These are phyloP conservation scores for Henricia sp. DNA, from an alignment of 53 echinoderm and acorn worm genomes.

Conservation along the genomic window DNA sequence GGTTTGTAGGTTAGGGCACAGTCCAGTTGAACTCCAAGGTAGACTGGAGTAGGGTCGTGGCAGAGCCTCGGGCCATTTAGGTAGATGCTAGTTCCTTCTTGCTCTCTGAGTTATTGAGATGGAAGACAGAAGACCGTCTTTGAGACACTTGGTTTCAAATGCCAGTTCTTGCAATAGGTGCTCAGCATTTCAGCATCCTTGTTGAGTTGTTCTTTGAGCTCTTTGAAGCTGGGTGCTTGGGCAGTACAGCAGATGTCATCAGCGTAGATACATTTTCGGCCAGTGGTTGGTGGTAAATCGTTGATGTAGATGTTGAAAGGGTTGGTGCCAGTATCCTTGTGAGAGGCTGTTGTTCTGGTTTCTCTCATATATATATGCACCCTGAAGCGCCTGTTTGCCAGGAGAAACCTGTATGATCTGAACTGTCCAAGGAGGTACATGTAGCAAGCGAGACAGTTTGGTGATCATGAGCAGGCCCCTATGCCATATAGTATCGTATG, in stretches of 20 bases:
- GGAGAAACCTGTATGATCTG: not conserved
- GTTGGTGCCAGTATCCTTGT: conserved; percentile 28
- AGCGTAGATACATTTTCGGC: not conserved
- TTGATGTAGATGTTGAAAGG: conserved; percentile 8
- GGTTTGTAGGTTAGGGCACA: not conserved
- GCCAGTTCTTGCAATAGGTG: conserved; percentile 2
- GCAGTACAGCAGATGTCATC: not conserved
- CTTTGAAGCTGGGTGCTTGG: no score
- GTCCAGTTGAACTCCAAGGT: conserved; percentile 2
- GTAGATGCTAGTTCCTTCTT: not conserved
- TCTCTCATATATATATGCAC: not conserved
- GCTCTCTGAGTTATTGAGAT: not conserved
- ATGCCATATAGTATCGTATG: no score
- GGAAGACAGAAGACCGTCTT: not conserved
- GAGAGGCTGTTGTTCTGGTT: not conserved
- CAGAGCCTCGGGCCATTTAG: not conserved
- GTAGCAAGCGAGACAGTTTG: not conserved
- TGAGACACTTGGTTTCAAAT: not conserved
- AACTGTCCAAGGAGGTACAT: not conserved
- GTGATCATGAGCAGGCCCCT: not conserved
- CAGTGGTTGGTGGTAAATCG: not conserved
- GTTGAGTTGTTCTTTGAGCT: not conserved
- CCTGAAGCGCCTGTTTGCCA: not conserved
- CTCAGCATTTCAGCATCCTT: not conserved
- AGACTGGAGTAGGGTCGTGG: conserved; percentile 5